These are phyloP conservation scores for Apis cerana DNA, from an alignment of 1,140 invertebrate genomes.

Conservation along the genomic window DNA sequence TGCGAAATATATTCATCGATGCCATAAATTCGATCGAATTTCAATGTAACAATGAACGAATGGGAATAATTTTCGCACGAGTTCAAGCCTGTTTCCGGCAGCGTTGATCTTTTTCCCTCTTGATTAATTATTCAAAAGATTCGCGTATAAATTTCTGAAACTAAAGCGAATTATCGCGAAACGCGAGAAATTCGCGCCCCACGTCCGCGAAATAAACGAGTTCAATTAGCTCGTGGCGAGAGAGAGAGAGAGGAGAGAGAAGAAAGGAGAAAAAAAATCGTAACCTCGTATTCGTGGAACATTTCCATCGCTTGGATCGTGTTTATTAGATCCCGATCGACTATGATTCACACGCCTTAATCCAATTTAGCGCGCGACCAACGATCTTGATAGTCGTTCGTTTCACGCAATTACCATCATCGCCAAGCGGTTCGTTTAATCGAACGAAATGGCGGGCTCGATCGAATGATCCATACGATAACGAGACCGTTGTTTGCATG, in stretches of 20 bases:
- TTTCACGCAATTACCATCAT: constrained; percentile 28
- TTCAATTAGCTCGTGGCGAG: no score
- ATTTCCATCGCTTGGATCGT: not conserved
- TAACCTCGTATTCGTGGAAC: no score
- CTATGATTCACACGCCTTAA: constrained; percentile 23
- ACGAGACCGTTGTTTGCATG: not conserved
- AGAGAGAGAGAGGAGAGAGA: no score
- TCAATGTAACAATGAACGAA: not conserved
- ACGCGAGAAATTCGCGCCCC: not conserved
- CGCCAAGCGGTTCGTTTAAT: constrained; percentile 28
- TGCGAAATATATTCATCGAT: no score
- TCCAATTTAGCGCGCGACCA: constrained; percentile 24
- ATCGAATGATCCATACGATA: not conserved
- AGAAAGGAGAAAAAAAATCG: no score
- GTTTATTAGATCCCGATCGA: constrained; percentile 5
- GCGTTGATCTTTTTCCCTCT: not conserved
- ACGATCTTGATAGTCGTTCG: constrained; percentile 19
- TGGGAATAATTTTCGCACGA: no score
- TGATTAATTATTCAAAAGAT: not conserved
- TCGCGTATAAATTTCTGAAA: not conserved
- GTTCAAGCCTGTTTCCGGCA: no score
- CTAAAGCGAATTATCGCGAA: not conserved
- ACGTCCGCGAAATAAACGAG: not conserved
- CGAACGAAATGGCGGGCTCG: constrained; percentile 25
- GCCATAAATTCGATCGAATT: not conserved